Evolutionary conservation across 2,888 invertebrate genomes (phyloP).

Genomic region (Mimas tiliae): DNA sequence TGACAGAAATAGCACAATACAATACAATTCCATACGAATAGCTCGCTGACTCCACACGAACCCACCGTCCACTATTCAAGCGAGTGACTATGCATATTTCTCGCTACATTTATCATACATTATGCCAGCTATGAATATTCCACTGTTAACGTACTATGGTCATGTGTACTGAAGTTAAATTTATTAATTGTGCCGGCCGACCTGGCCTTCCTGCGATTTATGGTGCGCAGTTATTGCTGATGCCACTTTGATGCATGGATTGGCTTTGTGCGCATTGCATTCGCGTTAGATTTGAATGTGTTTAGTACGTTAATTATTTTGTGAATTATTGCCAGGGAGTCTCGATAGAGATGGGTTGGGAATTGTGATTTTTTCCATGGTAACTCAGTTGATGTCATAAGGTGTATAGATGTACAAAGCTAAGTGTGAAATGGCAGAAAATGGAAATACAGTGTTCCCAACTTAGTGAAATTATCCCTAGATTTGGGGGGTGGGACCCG

Average conservation of each 20-base stretch:
- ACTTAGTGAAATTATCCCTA: no score
- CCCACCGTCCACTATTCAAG: slow-evolving; percentile 26
- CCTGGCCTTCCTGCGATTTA: slow-evolving; percentile 60
- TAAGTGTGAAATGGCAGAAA: no score
- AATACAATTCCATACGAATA: slow-evolving; percentile 5
- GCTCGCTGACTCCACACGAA: neutral
- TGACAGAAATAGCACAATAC: neutral
- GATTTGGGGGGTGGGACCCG: no score
- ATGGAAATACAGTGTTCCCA: no score
- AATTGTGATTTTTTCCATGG: neutral
- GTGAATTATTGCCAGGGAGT: neutral
- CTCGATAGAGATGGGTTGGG: neutral
- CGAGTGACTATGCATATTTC: slow-evolving; percentile 73
- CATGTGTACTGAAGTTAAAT: slow-evolving; percentile 54
- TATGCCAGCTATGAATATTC: slow-evolving; percentile 77
- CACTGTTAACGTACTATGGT: slow-evolving; percentile 59
- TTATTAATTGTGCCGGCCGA: slow-evolving; percentile 73
- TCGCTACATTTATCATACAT: slow-evolving; percentile 73
- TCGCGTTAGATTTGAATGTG: slow-evolving; percentile 30
- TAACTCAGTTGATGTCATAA: neutral
- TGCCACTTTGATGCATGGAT: slow-evolving; percentile 45
- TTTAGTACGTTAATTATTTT: slow-evolving; percentile 8
- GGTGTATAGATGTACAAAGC: no score
- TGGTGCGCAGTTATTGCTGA: slow-evolving; percentile 60
- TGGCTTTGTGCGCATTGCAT: slow-evolving; percentile 38